Conservation (phyloP, 2,888 invertebrate species). For the Troides aeacus region DNA sequence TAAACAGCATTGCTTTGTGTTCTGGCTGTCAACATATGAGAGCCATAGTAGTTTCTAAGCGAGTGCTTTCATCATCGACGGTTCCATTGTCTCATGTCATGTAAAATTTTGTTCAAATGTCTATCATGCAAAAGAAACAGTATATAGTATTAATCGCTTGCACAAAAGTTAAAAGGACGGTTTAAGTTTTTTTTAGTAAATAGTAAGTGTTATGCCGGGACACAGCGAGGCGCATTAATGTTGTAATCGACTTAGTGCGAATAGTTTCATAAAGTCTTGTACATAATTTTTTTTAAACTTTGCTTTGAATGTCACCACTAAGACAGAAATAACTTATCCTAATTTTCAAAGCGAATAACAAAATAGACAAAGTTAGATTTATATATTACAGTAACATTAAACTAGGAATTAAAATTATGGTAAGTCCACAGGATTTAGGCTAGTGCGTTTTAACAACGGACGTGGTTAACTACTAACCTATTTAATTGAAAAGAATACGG, state of each 20-base stretch:
- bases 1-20: no score
- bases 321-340: conserved; percentile 28
- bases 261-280: background rate
- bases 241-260: conserved; percentile 8
- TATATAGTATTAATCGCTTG: no score
- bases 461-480: no score
- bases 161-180: conserved; percentile 24
- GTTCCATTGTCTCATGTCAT: background rate
- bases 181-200: conserved; percentile 15
- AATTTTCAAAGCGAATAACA: conserved; percentile 38
- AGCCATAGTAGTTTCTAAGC: no score
- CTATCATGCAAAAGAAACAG: background rate
- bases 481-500: conserved; percentile 27
- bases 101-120: background rate
- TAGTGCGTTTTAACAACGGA: no score
- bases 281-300: background rate
- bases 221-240: conserved; percentile 1
- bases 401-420: conserved; percentile 26
- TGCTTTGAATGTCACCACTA: conserved; percentile 32
- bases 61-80: background rate
- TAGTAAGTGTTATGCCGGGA: conserved; percentile 4
- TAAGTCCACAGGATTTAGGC: conserved; percentile 29
- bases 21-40: no score
- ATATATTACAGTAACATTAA: conserved; percentile 6
- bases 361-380: conserved; percentile 37